phyloP scores from a whole-genome alignment of 2,797 vertebrate genomes.

The Anguilla marmorata region DNA sequence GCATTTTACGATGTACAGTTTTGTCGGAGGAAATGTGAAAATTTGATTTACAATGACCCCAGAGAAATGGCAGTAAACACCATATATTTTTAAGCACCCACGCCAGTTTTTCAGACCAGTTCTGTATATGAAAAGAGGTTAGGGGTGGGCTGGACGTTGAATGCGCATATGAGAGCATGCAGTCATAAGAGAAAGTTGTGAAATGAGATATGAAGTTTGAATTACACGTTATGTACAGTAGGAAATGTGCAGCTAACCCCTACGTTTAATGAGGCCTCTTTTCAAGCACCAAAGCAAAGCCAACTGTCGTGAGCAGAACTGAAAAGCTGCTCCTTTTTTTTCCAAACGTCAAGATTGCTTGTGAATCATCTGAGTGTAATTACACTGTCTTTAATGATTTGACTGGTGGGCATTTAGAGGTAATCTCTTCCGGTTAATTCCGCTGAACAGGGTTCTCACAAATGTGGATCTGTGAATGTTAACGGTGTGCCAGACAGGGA shows the following conservation, averaged over 20 bases:
- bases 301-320: background rate
- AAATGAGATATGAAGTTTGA: background rate
- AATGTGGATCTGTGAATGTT: background rate
- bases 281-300: background rate
- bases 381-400: slow-evolving; percentile 11
- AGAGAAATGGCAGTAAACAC: background rate
- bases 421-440: slow-evolving; percentile 21
- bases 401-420: background rate
- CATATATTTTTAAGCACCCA: background rate
- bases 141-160: background rate
- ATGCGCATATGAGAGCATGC: background rate
- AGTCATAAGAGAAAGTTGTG: slow-evolving; percentile 10
- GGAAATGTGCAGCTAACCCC: background rate
- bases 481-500: background rate
- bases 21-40: background rate
- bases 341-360: background rate
- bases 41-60: background rate
- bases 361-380: slow-evolving; percentile 20
- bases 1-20: background rate
- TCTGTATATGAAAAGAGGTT: background rate
- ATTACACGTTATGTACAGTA: background rate
- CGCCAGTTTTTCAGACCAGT: background rate
- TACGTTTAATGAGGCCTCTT: background rate
- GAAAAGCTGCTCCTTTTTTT: background rate
- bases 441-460: background rate